Evolutionary conservation across 2,888 invertebrate genomes (phyloP).

Genomic region (Oithona nana): DNA sequence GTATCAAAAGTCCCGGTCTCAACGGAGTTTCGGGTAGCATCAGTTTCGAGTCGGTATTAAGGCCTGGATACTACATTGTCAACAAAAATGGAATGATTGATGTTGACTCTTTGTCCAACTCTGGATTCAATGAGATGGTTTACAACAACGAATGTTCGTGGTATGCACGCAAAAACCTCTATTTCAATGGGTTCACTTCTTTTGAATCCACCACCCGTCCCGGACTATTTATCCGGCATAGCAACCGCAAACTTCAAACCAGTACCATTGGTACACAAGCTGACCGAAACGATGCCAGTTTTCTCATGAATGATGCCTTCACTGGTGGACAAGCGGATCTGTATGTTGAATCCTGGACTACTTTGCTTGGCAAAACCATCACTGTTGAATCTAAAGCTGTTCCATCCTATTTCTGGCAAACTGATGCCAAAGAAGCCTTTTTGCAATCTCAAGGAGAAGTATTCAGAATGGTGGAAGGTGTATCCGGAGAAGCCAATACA

Average conservation of each 20-base stretch:
- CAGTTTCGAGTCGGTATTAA: neutral
- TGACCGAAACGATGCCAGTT: conserved; percentile 15
- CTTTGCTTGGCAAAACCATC: conserved; percentile 3
- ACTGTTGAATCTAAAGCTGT: conserved; percentile 7
- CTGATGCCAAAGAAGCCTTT: neutral
- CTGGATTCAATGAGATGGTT: neutral
- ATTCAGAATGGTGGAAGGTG: conserved; percentile 6
- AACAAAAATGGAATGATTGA: conserved; percentile 3
- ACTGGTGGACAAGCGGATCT: neutral
- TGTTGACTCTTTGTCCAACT: neutral
- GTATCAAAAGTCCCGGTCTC: conserved; percentile 7
- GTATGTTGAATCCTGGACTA: neutral
- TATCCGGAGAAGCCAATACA: conserved; percentile 8
- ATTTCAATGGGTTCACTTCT: conserved; percentile 14
- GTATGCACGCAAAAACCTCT: conserved; percentile 4
- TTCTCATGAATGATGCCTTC: conserved; percentile 10
- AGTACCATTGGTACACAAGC: neutral
- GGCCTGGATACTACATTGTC: conserved; percentile 8
- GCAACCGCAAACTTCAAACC: conserved; percentile 2
- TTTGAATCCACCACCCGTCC: conserved; percentile 8
- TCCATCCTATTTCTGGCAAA: conserved; percentile 11
- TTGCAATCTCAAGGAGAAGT: neutral
- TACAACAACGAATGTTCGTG: conserved; percentile 15
- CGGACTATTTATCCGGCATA: conserved; percentile 14
- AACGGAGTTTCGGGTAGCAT: neutral